Evolutionary conservation across 1,140 invertebrate species (phyloP), one percentile per base, ranked within the genome.

Genomic region (Neodiprion fabricii): DNA sequence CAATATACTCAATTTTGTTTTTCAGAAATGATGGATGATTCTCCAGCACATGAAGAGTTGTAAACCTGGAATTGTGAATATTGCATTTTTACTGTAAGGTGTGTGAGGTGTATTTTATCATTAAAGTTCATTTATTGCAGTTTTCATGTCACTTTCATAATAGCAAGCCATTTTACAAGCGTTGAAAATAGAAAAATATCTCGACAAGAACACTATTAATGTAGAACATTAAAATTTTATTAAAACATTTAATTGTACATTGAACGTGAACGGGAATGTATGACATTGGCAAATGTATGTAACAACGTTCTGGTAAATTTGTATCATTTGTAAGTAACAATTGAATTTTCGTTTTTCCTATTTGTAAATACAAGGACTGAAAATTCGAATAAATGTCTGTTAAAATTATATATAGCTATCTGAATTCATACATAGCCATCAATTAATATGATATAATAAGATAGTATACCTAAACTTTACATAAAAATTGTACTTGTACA

Each of bases 21-120:
- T 88, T 74, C 70, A 86, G 86, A 80, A 71, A 75, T 48, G 70
- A 47, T 70, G 8, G 78, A 80, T 21, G 79, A 82, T 71, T 67
- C 61, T 48, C 7, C 67, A 0, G 87, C 83, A 67, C 87, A 87
- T 48, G 79, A 85, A 79, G 87, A 88, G 76, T 74, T 88, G 67
- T 88, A 84, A 85, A 48, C 11, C 21, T 17, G 21, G 48, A 14
- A 71, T 50, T 14, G 3, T 71, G 70, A 71, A 17, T 14, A 40
- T 23, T 71, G 48, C 48, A 49, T 71, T 71, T 71, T 50, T 71
- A 47, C 28, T 23, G 11, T 17, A 12, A 61, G 11, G 53, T 61
- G 53, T 61, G 53, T 5, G 28, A 40, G 28, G 28, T 40, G 28
- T 40, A 40, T 40, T 40, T 40, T 40, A 40, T 40, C 28, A 40